These are phyloP conservation scores for Trilocha varians DNA, from an alignment of 2,888 invertebrate genomes.

Conservation along the genomic window DNA sequence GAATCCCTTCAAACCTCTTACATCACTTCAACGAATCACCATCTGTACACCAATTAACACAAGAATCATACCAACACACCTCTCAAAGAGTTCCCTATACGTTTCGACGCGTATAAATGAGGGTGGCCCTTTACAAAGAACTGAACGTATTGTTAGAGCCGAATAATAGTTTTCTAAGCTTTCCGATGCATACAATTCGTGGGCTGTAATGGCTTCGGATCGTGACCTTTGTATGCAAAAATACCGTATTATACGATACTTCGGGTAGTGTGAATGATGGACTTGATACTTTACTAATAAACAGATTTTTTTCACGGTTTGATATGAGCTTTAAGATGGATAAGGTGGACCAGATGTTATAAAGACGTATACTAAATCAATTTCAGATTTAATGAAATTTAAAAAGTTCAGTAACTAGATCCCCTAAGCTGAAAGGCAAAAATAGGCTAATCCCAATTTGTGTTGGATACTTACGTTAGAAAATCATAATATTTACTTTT, in stretches of 20 bases:
- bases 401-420: no score
- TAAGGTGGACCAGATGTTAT: no score
- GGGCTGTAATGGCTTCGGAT: constrained; percentile 36
- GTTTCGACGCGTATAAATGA: neutral
- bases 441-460: no score
- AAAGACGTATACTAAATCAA: no score
- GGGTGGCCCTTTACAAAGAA: constrained; percentile 1
- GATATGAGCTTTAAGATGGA: no score
- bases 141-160: neutral
- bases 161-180: constrained; percentile 36
- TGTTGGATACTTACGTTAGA: no score
- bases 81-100: neutral
- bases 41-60: neutral
- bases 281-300: constrained; percentile 8
- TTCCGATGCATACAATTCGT: constrained; percentile 35
- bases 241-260: constrained; percentile 41
- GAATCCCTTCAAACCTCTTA: no score
- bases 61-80: neutral
- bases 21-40: no score
- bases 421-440: no score
- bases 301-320: no score
- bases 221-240: constrained; percentile 51
- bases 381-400: no score
- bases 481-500: no score
- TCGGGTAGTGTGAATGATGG: constrained; percentile 29